phyloP scores from a whole-genome alignment of 2,797 vertebrate genomes.

The Myotis daubentonii region DNA sequence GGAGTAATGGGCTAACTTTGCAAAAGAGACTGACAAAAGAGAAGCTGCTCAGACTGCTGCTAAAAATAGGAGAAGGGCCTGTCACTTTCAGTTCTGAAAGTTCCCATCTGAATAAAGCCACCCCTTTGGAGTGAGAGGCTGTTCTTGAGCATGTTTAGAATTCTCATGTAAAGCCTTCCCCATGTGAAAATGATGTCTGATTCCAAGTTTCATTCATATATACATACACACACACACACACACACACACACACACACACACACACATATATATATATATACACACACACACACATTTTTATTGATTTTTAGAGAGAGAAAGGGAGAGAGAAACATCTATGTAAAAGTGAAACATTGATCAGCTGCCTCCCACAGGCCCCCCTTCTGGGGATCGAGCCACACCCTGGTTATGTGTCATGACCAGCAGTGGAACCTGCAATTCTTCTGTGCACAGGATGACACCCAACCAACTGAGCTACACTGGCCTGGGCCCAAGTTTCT shows the following conservation, averaged over 20 bases:
- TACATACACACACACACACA: too few relatives aligned
- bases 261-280: too few relatives aligned
- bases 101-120: not conserved
- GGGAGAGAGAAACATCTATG: not conserved
- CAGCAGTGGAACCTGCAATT: not conserved
- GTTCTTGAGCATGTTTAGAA: not conserved
- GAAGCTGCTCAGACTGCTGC: not conserved
- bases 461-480: not conserved
- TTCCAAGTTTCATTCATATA: not conserved
- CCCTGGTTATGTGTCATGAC: not conserved
- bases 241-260: too few relatives aligned
- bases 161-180: not conserved
- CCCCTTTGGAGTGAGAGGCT: not conserved
- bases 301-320: not conserved
- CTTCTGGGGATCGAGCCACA: not conserved
- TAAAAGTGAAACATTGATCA: not conserved
- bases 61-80: not conserved
- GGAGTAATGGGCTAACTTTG: not conserved
- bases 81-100: not conserved
- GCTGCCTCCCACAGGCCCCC: not conserved
- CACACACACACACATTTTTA: not conserved
- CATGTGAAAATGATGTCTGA: not conserved
- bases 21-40: not conserved
- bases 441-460: not conserved
- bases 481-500: not conserved